phyloP scores from a whole-genome alignment of 2,888 invertebrate genomes.

The Sarcophaga carnaria region DNA sequence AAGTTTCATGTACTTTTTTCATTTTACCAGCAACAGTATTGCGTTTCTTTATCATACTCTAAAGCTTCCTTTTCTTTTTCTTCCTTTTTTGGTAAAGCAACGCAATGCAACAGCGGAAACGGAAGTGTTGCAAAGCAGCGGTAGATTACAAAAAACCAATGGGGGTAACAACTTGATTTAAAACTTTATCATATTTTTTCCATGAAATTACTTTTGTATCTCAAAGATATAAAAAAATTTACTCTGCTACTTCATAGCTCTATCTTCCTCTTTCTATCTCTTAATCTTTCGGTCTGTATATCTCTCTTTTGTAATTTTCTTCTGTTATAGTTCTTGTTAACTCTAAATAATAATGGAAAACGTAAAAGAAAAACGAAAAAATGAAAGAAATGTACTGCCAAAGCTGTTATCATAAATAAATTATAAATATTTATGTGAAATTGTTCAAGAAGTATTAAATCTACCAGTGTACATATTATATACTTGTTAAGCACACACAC shows the following conservation, averaged over 20 bases:
- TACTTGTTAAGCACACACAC: background rate
- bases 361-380: conserved; percentile 18
- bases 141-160: conserved; percentile 67
- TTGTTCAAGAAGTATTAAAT: background rate
- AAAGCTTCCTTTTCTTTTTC: conserved; percentile 49
- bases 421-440: conserved; percentile 59
- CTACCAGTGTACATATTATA: background rate
- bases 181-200: conserved; percentile 63
- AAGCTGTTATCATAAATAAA: conserved; percentile 63
- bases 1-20: conserved; percentile 52
- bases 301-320: background rate
- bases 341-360: conserved; percentile 37
- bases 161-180: conserved; percentile 69
- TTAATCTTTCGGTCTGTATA: no score
- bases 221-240: conserved; percentile 50
- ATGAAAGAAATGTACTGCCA: background rate
- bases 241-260: conserved; percentile 26
- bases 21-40: conserved; percentile 24
- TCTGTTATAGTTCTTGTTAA: conserved; percentile 17
- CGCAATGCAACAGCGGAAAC: conserved; percentile 69
- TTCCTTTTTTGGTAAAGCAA: conserved; percentile 48
- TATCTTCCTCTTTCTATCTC: background rate
- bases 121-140: conserved; percentile 69
- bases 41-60: conserved; percentile 51
- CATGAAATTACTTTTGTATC: conserved; percentile 55